phyloP scores from a whole-genome alignment of 2,888 invertebrate genomes.

The Crocallis elinguaria region DNA sequence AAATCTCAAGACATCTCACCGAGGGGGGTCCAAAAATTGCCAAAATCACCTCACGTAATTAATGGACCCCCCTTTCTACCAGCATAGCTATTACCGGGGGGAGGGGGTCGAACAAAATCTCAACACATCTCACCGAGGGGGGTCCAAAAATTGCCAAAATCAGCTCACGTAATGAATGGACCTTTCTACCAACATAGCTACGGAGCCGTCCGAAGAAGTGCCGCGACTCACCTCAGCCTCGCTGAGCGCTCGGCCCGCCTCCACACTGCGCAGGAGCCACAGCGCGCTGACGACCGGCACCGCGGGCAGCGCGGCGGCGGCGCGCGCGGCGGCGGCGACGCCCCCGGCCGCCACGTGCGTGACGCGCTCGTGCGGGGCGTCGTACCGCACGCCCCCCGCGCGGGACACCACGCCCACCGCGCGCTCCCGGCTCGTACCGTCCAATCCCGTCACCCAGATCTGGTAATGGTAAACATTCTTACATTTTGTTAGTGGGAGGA shows the following conservation, averaged over 20 bases:
- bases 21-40: too few relatives aligned
- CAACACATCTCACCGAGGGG: too few relatives aligned
- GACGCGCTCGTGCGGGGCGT: constrained; percentile 88
- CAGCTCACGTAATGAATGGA: too few relatives aligned
- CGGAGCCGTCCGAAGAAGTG: too few relatives aligned
- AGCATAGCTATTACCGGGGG: too few relatives aligned
- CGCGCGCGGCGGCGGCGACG: constrained; percentile 42
- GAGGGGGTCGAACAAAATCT: too few relatives aligned
- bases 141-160: too few relatives aligned
- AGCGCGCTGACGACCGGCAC: constrained; percentile 87
- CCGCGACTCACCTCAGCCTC: constrained; percentile 44
- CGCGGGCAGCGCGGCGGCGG: constrained; percentile 57
- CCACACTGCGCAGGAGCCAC: constrained; percentile 92
- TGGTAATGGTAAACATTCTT: constrained; percentile 30
- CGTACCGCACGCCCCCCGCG: constrained; percentile 93
- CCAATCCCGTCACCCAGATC: constrained; percentile 72
- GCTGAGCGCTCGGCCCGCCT: constrained; percentile 59
- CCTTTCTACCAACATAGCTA: too few relatives aligned
- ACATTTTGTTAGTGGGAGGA: too few relatives aligned
- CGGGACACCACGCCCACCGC: constrained; percentile 71
- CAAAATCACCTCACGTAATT: too few relatives aligned
- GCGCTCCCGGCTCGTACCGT: constrained; percentile 68
- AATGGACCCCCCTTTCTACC: too few relatives aligned
- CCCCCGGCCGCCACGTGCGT: constrained; percentile 92
- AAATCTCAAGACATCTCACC: too few relatives aligned